phyloP scores from a whole-genome alignment of 35 echinoderm and acorn worm species.

The Amphiura filiformis region DNA sequence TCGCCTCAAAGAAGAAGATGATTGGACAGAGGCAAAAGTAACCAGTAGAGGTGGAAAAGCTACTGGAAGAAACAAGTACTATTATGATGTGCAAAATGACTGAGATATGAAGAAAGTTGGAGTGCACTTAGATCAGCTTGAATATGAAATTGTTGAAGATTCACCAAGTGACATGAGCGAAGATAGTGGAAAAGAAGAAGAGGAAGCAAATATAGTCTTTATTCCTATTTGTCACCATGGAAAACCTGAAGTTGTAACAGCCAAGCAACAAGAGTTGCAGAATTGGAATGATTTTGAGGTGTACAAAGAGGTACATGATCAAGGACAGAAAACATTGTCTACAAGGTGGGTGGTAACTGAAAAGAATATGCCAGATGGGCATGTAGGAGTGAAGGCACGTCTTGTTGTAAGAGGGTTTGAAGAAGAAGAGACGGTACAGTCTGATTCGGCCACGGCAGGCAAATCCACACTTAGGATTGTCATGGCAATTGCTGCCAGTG shows the following conservation, averaged over 20 bases:
- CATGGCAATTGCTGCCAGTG: constrained; percentile 19
- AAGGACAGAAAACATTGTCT: constrained; percentile 7
- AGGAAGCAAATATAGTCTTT: constrained; percentile 7
- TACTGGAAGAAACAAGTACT: neutral
- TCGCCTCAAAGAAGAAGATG: neutral
- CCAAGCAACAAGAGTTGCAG: constrained; percentile 20
- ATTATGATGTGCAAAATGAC: neutral
- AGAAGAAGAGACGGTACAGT: neutral
- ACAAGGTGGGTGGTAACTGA: constrained; percentile 33
- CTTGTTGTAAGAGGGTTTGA: constrained; percentile 2
- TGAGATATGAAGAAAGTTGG: neutral
- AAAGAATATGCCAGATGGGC: constrained; percentile 7
- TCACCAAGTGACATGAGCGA: neutral
- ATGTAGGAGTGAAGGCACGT: neutral
- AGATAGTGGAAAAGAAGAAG: neutral
- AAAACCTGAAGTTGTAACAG: neutral
- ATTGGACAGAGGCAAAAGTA: constrained; percentile 23
- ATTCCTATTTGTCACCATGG: neutral
- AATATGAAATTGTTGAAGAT: neutral
- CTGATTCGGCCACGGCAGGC: neutral
- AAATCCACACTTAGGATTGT: neutral
- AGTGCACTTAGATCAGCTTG: neutral
- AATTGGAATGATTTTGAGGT: constrained; percentile 46
- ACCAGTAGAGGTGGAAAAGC: constrained; percentile 8
- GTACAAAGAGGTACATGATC: constrained; percentile 27